These are phyloP conservation scores for Sakesphorus luctuosus DNA, from an alignment of 2,113 vertebrate species.

Conservation along the genomic window DNA sequence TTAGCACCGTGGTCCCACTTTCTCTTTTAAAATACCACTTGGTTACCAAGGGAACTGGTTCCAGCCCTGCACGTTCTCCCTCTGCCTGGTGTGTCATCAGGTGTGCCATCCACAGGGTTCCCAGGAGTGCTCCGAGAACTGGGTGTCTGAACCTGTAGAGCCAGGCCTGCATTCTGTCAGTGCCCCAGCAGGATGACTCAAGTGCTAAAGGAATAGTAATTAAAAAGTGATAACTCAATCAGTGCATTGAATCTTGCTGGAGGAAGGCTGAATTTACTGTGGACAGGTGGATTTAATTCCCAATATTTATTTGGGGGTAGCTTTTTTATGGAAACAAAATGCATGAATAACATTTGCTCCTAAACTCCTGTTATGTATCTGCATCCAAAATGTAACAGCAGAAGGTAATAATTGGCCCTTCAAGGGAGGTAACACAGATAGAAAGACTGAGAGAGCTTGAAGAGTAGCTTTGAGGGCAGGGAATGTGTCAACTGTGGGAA, in stretches of 20 bases:
- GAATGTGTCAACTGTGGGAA: neutral
- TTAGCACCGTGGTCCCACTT: neutral
- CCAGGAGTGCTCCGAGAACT: neutral
- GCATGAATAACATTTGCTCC: neutral
- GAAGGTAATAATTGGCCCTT: neutral
- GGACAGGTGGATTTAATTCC: neutral
- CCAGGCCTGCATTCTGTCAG: neutral
- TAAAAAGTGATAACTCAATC: neutral
- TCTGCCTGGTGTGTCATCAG: neutral
- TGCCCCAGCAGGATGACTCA: neutral
- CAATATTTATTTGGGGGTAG: neutral
- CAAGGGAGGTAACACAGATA: neutral
- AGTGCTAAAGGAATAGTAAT: neutral
- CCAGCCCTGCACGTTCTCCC: neutral
- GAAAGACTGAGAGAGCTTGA: neutral
- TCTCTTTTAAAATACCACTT: neutral
- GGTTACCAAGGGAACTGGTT: conserved; percentile 40
- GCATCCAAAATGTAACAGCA: neutral
- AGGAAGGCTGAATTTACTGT: neutral
- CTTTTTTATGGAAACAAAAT: neutral
- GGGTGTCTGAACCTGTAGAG: neutral
- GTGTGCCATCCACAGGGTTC: neutral
- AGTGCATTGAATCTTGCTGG: neutral
- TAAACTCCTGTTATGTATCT: neutral
- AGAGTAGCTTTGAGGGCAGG: neutral